Evolutionary conservation across 2,113 vertebrate genomes (phyloP).

Genomic region (Machaerirhynchus nigripectus): DNA sequence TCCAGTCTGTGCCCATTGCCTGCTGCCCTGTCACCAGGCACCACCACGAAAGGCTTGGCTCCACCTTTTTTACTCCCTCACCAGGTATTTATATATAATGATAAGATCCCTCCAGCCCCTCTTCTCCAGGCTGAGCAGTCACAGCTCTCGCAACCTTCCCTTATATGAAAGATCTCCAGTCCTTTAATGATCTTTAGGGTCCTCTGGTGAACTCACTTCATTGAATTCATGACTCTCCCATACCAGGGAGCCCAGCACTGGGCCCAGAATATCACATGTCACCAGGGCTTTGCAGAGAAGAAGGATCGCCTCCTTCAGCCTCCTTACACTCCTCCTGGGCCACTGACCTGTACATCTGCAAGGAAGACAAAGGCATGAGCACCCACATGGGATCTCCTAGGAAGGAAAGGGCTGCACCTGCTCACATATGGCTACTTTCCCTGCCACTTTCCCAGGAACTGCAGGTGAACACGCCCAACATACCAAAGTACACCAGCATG

Average conservation of each 20-base stretch:
- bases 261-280: not conserved
- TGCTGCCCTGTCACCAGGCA: not conserved
- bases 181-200: not conserved
- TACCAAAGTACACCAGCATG: accelerated
- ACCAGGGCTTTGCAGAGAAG: not conserved
- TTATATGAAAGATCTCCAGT: not conserved
- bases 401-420: not conserved
- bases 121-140: not conserved
- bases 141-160: not conserved
- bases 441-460: not conserved
- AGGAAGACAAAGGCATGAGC: not conserved
- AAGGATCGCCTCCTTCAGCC: not conserved
- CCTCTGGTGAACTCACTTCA: not conserved
- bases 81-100: not conserved
- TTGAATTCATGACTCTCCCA: not conserved
- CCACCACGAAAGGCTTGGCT: not conserved
- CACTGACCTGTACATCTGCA: not conserved
- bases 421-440: not conserved
- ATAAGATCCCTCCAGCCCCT: not conserved
- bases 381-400: not conserved
- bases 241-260: not conserved
- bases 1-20: not conserved
- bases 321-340: not conserved
- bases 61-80: not conserved
- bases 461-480: accelerated